Base-by-base conservation (phyloP, 2,888 invertebrate genomes). In the Noctuana brunneofusca region DNA sequence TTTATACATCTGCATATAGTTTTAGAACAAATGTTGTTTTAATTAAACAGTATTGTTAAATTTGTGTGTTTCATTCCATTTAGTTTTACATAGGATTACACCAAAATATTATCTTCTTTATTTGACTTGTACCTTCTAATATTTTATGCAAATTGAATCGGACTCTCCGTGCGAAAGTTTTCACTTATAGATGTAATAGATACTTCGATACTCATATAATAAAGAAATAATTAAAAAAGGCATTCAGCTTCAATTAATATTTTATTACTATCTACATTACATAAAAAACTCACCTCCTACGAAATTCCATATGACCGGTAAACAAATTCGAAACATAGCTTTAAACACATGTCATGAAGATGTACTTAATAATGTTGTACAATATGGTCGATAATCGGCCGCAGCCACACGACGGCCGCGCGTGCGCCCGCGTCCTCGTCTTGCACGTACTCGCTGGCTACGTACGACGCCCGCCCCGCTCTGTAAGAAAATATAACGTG, bases 401-500 rank as follows among this genome's bases (percentile, higher is more conserved):
- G 80, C 52, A 95, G 79, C 94, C 95, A 95, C 1, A 93, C 78
- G 0, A 93, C 92, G 0, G 92, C 93, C 0, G 93, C 95, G 68
- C 93, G 92, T 1, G 96, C 95, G 67, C 96, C 96, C 1, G 96
- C 95, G 81, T 96, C 96, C 11, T 94, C 93, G 64, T 91, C 91
- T 27, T 74, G 76, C 1, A 87, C 75, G 73, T 91, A 83, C 0
- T 72, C 84, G 73, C 85, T 86, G 55, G 92, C 92, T 1, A 96
- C 95, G 77, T 96, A 96, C 69, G 95, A 94, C 0, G 96, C 96
- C 46, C 96, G 86, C 0, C 96, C 96, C 38, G 94, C 95, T 68
- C 94, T 94, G 68, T 4, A n/a, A 46, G 27, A n/a, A n/a, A n/a
- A n/a, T 27, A 27, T 8, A 27, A 27, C 27, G 4, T 5, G 8